Percentiles rank a stretch among this genome's conserved stretches.
Evolutionary conservation across 2,888 invertebrate species (phyloP).

Genomic region (Cantharis lateralis): DNA sequence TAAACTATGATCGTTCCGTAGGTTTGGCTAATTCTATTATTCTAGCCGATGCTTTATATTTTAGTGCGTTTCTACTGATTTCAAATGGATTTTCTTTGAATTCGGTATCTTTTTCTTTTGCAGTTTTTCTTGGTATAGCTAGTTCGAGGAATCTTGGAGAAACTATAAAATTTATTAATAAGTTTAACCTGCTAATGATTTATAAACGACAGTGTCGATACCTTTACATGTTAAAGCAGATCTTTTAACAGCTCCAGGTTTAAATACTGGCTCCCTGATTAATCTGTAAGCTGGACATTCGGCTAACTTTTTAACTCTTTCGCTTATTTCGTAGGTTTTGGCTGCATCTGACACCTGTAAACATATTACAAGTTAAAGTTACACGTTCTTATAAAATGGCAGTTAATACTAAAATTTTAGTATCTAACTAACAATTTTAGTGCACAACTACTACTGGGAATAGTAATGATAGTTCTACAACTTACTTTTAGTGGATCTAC

Average conservation of each 20-base stretch:
- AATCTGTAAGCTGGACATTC: slow-evolving; percentile 46
- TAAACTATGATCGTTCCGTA: slow-evolving; percentile 26
- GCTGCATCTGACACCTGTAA: slow-evolving; percentile 55
- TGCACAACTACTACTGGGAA: too few species aligned
- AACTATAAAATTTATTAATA: slow-evolving; percentile 35
- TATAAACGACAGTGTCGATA: not conserved
- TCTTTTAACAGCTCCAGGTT: slow-evolving; percentile 28
- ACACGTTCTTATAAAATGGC: too few species aligned
- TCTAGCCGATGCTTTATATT: slow-evolving; percentile 55
- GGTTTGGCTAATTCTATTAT: slow-evolving; percentile 58
- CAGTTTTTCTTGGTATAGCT: slow-evolving; percentile 47
- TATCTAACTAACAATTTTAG: too few species aligned
- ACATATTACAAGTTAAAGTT: not conserved
- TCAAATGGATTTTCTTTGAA: slow-evolving; percentile 58
- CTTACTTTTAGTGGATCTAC: slow-evolving; percentile 23
- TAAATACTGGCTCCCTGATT: slow-evolving; percentile 16
- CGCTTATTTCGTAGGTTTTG: slow-evolving; percentile 55
- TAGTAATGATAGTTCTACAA: not conserved
- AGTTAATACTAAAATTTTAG: too few species aligned
- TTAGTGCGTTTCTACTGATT: slow-evolving; percentile 58
- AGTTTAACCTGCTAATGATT: not conserved
- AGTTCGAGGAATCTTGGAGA: slow-evolving; percentile 45
- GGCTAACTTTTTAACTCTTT: slow-evolving; percentile 55
- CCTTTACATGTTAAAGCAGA: slow-evolving; percentile 25
- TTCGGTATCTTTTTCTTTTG: slow-evolving; percentile 52